Base-by-base conservation (phyloP, 2,888 invertebrate genomes). In the Calliphora vomitoria region DNA sequence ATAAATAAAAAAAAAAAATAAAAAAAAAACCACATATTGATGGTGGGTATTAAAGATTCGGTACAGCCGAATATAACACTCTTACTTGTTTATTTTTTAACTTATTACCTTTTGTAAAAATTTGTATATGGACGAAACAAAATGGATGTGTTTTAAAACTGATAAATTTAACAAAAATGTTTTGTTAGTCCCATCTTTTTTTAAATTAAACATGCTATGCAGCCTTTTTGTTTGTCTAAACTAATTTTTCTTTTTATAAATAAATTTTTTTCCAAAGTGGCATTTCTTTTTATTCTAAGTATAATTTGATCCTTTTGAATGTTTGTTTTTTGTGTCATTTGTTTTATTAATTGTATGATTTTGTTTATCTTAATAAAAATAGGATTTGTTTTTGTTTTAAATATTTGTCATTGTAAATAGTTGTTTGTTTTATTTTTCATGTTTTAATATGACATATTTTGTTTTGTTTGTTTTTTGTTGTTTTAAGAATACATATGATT, bases 361-460 rank as follows among this genome's bases (percentile, higher is more conserved):
- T 71, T 55, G 3, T 64, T 64, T 66, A 25, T 74, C 3, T 85
- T 60, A 80, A 62, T 80, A 75, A 80, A 83, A 81, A 76, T 76
- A 76, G 81, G 81, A 81, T 66, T 66, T 84, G 41, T 31, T 64
- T 64, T 74, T 44, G 25, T 81, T 41, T 85, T 76, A 68, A 62
- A 64, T 71, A 60, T 66, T 82, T 74, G 50, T 47, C 87, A 86
- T 87, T 86, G 89, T 89, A 89, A 88, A 89, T 89, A 90, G 89
- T 89, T 89, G 13, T 88, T 80, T 86, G 68, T 88, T 86, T 89
- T 83, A 88, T 86, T 85, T 64, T 88, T 87, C 81, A 79, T 85
- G 82, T 89, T 88, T 86, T 80, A 86, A 82, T 78, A 88, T 75
- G 75, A 74, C 44, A 47, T 80, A 50, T 44, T 60, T 82, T 87